phyloP scores from a whole-genome alignment of 2,888 invertebrate species.

The Xestia ashworthii region DNA sequence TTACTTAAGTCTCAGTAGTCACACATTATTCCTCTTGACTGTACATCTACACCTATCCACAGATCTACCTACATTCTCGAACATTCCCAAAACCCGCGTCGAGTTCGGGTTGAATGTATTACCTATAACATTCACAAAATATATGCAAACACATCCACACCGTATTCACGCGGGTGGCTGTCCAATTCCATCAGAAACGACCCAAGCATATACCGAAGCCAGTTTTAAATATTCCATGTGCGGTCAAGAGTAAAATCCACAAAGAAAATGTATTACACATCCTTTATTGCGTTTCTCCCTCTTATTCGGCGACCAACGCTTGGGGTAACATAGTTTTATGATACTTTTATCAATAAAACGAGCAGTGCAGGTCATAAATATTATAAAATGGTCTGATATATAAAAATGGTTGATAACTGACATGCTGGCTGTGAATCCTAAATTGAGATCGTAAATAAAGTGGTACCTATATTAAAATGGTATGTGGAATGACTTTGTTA shows the following conservation, averaged over 20 bases:
- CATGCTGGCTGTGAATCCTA: constrained; percentile 38
- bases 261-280: constrained; percentile 89
- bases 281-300: constrained; percentile 88
- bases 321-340: constrained; percentile 79
- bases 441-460: constrained; percentile 41
- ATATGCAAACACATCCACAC: constrained; percentile 75
- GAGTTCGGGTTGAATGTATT: constrained; percentile 42
- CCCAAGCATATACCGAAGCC: constrained; percentile 81
- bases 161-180: constrained; percentile 83
- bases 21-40: neutral
- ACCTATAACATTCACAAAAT: constrained; percentile 68
- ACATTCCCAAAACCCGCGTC: constrained; percentile 18
- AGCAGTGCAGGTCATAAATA: constrained; percentile 63
- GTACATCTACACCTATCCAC: neutral
- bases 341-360: constrained; percentile 80
- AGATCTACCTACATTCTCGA: neutral
- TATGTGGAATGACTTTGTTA: constrained; percentile 21
- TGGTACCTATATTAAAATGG: constrained; percentile 20
- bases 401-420: constrained; percentile 46
- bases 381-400: constrained; percentile 48
- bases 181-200: constrained; percentile 82
- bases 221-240: constrained; percentile 90
- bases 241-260: constrained; percentile 89
- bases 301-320: constrained; percentile 72
- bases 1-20: neutral